Conservation (phyloP, 2,113 vertebrate species). For the Emydocephalus ijimae region DNA sequence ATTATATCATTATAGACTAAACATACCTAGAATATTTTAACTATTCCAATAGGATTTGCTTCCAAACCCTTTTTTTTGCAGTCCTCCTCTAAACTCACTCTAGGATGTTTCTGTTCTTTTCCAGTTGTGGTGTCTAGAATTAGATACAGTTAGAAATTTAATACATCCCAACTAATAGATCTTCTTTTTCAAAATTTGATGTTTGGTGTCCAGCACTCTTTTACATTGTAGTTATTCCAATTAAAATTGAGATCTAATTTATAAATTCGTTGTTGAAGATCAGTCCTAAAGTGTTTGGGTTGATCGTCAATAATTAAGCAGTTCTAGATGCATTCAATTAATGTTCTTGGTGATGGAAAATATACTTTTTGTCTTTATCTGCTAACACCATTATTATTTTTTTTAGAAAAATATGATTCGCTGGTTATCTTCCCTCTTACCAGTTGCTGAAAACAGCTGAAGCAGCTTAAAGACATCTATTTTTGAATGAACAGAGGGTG, state of each 20-base stretch:
- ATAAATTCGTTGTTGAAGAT: background rate
- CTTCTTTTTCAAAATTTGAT: background rate
- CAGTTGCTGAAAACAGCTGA: background rate
- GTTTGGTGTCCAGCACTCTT: background rate
- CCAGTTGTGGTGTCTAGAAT: background rate
- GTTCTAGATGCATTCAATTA: slow-evolving; percentile 1
- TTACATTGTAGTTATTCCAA: background rate
- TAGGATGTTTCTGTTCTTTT: background rate
- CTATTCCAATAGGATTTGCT: background rate
- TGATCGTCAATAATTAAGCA: background rate
- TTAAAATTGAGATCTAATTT: background rate
- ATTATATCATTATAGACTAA: background rate
- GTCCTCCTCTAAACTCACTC: background rate
- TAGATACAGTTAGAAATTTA: background rate
- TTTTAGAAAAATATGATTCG: background rate
- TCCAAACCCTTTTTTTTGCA: background rate
- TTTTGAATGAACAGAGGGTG: background rate
- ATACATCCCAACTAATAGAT: background rate
- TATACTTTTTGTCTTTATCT: background rate
- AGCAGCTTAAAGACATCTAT: background rate
- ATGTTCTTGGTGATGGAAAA: background rate
- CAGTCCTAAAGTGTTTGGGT: background rate
- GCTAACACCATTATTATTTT: background rate
- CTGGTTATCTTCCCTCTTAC: slow-evolving; percentile 14
- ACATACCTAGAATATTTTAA: background rate